Base-by-base conservation (phyloP, 1,140 invertebrate genomes). In the Augochlora pura region DNA sequence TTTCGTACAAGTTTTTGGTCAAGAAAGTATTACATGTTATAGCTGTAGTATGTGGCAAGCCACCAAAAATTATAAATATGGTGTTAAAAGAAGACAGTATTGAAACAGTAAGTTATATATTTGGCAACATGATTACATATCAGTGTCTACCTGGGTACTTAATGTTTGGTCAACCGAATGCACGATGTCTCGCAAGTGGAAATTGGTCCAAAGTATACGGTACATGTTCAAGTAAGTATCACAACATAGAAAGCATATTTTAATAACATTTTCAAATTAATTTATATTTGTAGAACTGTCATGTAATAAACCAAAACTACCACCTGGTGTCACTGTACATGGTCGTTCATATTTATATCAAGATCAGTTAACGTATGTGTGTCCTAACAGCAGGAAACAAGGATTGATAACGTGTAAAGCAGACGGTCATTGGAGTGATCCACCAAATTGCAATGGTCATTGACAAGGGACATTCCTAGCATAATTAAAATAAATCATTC, bases 121-220 rank as follows among this genome's bases (percentile, higher is more conserved):
- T 92, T 79, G 93, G 92, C 21, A 90, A 91, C 77, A 90, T 91
- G 68, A 87, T 93, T n/a, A 89, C 79, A 32, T 94, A 94, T 81
- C 80, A 90, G 59, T 95, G 94, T 83, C 73, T 89, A 18, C 86
- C 91, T 16, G 94, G 94, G 1, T 94, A 93, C 78, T 87, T 87
- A 80, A 86, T 93, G 59, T 90, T 91, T 63, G 95, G 94, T 0
- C 93, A 94, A 83, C 82, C 93, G 67, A 87, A 84, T 54, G 83
- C 93, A 6, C 88, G 88, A 14, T 96, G 95, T 89, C 86, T 92
- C 16, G 78, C 91, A 8, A 93, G 90, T 78, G 92, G 93, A 27
- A 93, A 90, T 32, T 96, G 95, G 95, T 93, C 93, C 4, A 84
- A 86, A 78, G 92, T 94, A 21, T 84, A 84, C 46, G 95, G 94